Base-by-base conservation (phyloP, 2,113 vertebrate genomes). In the Typhlomys cinereus region DNA sequence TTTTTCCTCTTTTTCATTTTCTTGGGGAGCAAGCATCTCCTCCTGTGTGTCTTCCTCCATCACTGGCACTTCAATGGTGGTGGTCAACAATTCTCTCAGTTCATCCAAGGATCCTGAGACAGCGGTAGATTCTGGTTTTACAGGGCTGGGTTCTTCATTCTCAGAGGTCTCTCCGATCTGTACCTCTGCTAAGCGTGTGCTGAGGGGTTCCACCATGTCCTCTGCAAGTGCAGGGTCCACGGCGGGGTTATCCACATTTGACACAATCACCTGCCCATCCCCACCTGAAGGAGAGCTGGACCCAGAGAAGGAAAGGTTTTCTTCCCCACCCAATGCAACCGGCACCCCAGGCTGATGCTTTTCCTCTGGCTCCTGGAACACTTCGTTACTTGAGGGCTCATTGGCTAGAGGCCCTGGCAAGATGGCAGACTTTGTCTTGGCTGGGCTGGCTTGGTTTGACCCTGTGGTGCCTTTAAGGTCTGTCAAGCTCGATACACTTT, bases 401-500 rank as follows among this genome's bases (percentile, higher is more conserved):
- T 67, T 83, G 8, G 96, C 96, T 0, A 46, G 91, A 0, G 73
- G 96, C 91, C 97, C 98, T 18, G 96, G 62, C 5, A 39, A 39
- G 34, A 75, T 0, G 0, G 96, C 31, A 0, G 97, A 23, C 64
- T 75, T 48, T 0, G 39, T 97, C 95, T 96, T 97, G 23, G 97
- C 97, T 0, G 99, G 98, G 92, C 98, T 99, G 73, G 97, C 94
- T 27, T 98, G 98, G 11, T 97, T 97, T n/a, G 99, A 98, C 44
- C 96, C 97, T 1, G 95, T 59, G 0, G 98, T 97, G 0, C 97
- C 98, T 90, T 97, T 98, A 18, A 98, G 97, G 93, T 98, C 98
- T 4, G 97, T 98, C 94, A 98, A 95, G 93, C 98, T 99, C 96
- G 98, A 99, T 93, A 98, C 97, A 0, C 99, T 99, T 88, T 98